Conservation (phyloP, 2,113 vertebrate genomes). For the Rafetus swinhoei region DNA sequence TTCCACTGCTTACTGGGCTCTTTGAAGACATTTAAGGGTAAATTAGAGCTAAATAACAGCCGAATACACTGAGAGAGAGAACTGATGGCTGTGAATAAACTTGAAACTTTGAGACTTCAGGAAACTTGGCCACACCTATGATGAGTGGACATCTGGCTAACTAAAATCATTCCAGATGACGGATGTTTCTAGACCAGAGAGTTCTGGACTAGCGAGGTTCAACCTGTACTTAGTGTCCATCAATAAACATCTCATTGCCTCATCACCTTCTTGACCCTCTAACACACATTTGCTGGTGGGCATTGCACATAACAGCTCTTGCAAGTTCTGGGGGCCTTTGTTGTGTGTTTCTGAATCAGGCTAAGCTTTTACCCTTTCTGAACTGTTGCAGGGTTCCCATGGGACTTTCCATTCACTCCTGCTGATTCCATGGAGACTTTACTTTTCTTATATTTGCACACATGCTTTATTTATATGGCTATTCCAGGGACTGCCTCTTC, state of each 20-base stretch:
- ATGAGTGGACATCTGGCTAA: too few relatives aligned
- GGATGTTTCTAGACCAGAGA: too few relatives aligned
- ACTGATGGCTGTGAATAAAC: too few relatives aligned
- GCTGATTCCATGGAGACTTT: neutral
- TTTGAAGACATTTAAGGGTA: too few relatives aligned
- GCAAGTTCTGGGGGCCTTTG: neutral
- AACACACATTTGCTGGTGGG: neutral
- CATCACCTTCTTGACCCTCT: neutral
- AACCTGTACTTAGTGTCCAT: neutral
- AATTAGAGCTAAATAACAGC: too few relatives aligned
- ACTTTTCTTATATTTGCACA: neutral
- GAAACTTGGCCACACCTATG: too few relatives aligned
- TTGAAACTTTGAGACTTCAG: too few relatives aligned
- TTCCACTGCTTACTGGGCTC: too few relatives aligned
- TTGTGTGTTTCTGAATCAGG: neutral
- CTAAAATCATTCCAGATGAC: too few relatives aligned
- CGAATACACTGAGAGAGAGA: too few relatives aligned
- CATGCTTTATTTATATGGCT: accelerated
- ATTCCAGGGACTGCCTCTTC: neutral
- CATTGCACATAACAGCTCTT: neutral
- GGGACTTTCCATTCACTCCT: neutral
- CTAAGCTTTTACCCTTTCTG: neutral
- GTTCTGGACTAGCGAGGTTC: too few relatives aligned
- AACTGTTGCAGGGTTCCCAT: neutral
- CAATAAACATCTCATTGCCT: neutral